Conservation (phyloP, 2,797 vertebrate species). For the Silurus aristotelis region DNA sequence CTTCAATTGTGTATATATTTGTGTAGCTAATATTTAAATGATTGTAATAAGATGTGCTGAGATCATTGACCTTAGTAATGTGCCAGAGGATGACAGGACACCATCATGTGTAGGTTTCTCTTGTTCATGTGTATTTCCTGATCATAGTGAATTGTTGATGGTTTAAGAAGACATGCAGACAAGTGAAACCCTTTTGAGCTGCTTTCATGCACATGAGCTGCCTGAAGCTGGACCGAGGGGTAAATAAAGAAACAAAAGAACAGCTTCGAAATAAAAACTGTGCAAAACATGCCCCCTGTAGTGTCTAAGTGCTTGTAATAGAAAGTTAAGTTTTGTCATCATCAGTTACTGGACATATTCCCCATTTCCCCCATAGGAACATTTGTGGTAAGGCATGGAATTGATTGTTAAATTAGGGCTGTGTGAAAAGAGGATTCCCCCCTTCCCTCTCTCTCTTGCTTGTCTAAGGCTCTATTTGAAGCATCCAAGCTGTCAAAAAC, state of each 20-base stretch:
- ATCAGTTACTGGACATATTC: background rate
- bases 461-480: background rate
- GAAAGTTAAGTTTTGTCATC: slow-evolving; percentile 8
- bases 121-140: background rate
- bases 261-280: background rate
- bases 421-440: background rate
- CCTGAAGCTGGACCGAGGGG: background rate
- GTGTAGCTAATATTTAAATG: too few relatives aligned
- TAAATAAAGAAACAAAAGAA: background rate
- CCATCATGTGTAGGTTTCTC: background rate
- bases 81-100: background rate
- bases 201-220: background rate
- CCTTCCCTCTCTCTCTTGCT: background rate
- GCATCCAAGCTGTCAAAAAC: slow-evolving; percentile 10
- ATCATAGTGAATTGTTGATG: background rate
- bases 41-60: background rate
- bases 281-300: slow-evolving; percentile 1
- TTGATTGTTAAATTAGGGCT: slow-evolving; percentile 1
- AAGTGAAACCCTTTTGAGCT: background rate
- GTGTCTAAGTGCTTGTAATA: background rate
- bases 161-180: background rate
- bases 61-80: background rate
- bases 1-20: background rate
- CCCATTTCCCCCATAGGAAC: background rate
- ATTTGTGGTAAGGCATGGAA: background rate